Base-by-base conservation (phyloP, 1,140 invertebrate genomes). In the Dendrolimus punctatus region DNA sequence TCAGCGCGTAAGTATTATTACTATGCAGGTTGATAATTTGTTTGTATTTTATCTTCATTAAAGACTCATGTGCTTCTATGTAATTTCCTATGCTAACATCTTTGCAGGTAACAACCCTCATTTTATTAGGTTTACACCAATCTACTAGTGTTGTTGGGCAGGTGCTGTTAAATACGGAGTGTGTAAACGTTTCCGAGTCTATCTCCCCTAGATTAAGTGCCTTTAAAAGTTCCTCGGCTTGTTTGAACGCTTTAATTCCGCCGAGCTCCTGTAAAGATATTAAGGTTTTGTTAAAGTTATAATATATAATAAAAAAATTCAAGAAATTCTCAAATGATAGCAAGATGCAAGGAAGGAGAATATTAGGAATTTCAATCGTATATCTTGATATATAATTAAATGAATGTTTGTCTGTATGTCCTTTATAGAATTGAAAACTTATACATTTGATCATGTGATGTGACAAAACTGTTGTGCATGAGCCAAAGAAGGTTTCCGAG, bases 51-150 rank as follows among this genome's bases (percentile, higher is more conserved):
- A 90, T 76, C 48, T 80, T 88, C 56, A 89, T 88, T 2, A 88
- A 71, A n/a, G 87, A 73, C 66, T 91, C 90, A 55, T 91, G 89
- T 5, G 89, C 88, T 36, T 88, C 80, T 52, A 92, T 73, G 57
- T 88, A 91, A 51, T 88, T 87, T 3, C 66, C 63, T 53, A 91
- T 79, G 8, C 85, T 89, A 6, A 90, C 80, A 55, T 90, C 86
- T 50, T 87, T 88, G 53, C 91, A 91, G 0, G 90, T 88, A n/a
- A 84, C 85, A 36, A 89, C 73, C 64, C 76, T 86, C 45, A 87
- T 69, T 71, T 75, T 83, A 49, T 87, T 89, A 9, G 82, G 71
- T 56, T 80, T 71, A 57, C 89, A 91, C 64, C 87, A 88, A 62
- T 89, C 88, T 4, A 90, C 76, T 49, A 90, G 58, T 37, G 60